phyloP scores from a whole-genome alignment of 1,140 invertebrate genomes.

The Hyles vespertilio region DNA sequence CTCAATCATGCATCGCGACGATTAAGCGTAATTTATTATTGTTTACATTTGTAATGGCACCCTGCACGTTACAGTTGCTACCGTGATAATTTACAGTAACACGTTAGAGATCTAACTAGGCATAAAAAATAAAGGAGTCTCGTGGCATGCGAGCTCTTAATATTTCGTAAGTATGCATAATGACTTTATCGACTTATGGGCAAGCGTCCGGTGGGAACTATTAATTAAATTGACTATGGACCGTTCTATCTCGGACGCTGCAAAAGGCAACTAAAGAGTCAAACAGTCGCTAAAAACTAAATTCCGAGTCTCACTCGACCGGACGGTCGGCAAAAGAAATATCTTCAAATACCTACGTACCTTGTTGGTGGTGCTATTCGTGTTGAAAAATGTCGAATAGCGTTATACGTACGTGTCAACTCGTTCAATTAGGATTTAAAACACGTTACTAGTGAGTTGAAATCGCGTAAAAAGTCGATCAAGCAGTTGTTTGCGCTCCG shows the following conservation, averaged over 20 bases:
- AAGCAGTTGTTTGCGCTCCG: constrained; percentile 11
- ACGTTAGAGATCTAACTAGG: neutral
- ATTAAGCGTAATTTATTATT: constrained; percentile 18
- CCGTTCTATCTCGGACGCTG: constrained; percentile 40
- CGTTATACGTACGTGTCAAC: constrained; percentile 39
- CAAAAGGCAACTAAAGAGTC: constrained; percentile 47
- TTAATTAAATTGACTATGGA: constrained; percentile 61
- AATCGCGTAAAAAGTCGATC: constrained; percentile 38
- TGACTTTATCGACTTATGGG: constrained; percentile 53
- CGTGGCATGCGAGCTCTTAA: constrained; percentile 25
- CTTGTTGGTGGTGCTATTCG: constrained; percentile 44
- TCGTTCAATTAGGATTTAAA: constrained; percentile 47
- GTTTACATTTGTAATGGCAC: constrained; percentile 13
- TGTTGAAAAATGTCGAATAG: constrained; percentile 46
- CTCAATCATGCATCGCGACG: constrained; percentile 12
- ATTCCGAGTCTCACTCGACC: constrained; percentile 38
- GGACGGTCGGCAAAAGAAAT: constrained; percentile 49
- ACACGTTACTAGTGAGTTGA: constrained; percentile 31
- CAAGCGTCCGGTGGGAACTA: constrained; percentile 37
- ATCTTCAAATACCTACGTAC: constrained; percentile 36
- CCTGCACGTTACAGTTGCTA: constrained; percentile 12
- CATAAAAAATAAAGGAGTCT: too few relatives aligned
- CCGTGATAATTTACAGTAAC: constrained; percentile 1
- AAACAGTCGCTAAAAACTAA: constrained; percentile 53
- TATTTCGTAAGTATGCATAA: constrained; percentile 60